Evolutionary conservation across 2,888 invertebrate species (phyloP), one percentile per base, ranked within the genome.

Genomic region (Cerastis leucographa): DNA sequence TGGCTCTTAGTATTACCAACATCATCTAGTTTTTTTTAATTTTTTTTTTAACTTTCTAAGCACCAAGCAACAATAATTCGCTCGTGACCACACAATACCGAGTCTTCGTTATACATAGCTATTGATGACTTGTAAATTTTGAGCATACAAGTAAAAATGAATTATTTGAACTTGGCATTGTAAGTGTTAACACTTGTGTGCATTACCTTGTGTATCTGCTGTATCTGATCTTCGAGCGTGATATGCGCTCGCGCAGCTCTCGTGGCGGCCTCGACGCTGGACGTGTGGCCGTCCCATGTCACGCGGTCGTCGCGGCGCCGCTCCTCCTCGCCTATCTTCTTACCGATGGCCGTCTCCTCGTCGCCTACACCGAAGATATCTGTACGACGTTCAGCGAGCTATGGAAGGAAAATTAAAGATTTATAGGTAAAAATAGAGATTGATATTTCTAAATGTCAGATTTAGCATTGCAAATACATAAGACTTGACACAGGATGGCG

Each of bases 281-380:
- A 99, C 0, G 99, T 99, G 95, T 99, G 99, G 0, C 99, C 99
- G 95, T 99, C 99, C 99, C 99, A 99, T 71, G 99, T 99, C 25
- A 99, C 99, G 89, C 98, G 97, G 92, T 99, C 99, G 90, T 99
- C 99, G 88, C 99, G 98, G 0, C 98, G 98, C 54, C 97, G 97
- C 94, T 98, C 98, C 89, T 98, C 98, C 92, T 99, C 99, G 3
- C 99, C 99, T 81, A 99, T 98, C 97, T 99, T 99, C 96, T 99
- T 99, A 97, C 99, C 99, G 93, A 99, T 99, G 42, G 99, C 99
- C 0, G 99, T 99, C 97, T 99, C 99, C 94, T 99, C 99, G 93
- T 99, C 99, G 77, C 99, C 99, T 82, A 99, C 99, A 96, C 99
- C 99, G 96, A 99, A 99, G 95, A 99, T 99, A 97, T 99, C 99